Percentiles rank a stretch among this genome's conserved stretches.
Evolutionary conservation across 2,113 vertebrate species (phyloP).

Genomic region (Sarotherodon lohbergeri): DNA sequence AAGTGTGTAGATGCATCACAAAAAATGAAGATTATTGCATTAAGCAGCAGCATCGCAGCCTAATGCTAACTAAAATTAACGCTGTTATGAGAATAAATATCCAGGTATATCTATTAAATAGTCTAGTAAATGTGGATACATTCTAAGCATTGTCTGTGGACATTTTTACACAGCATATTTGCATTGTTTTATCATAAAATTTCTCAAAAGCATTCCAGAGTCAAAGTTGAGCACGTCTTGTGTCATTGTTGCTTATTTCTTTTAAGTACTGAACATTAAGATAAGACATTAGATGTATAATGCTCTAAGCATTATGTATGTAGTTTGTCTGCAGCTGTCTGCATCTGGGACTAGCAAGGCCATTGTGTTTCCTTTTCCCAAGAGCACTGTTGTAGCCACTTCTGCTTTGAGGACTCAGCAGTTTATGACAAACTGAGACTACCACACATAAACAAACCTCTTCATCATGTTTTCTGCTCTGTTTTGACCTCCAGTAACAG

Average conservation of each 20-base stretch:
- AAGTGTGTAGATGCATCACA: not conserved
- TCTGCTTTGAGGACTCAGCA: not conserved
- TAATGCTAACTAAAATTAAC: not conserved
- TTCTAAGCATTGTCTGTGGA: not conserved
- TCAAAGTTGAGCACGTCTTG: not conserved
- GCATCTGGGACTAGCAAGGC: not conserved
- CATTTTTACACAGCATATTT: not conserved
- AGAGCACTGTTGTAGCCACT: not conserved
- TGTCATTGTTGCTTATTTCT: not conserved
- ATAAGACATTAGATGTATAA: not conserved
- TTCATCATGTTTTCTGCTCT: not conserved
- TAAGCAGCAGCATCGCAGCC: accelerated
- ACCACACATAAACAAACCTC: not conserved
- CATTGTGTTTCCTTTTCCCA: not conserved
- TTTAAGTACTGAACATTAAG: not conserved
- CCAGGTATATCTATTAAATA: not conserved
- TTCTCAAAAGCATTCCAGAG: not conserved
- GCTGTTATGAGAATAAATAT: not conserved
- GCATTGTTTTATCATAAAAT: not conserved
- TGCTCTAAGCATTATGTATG: not conserved
- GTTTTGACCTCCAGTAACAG: not conserved
- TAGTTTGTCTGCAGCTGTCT: not conserved
- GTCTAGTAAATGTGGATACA: accelerated
- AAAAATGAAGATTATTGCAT: not conserved
- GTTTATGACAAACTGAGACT: not conserved